Evolutionary conservation across 2,113 vertebrate genomes (phyloP).

Genomic region (Solea senegalensis): DNA sequence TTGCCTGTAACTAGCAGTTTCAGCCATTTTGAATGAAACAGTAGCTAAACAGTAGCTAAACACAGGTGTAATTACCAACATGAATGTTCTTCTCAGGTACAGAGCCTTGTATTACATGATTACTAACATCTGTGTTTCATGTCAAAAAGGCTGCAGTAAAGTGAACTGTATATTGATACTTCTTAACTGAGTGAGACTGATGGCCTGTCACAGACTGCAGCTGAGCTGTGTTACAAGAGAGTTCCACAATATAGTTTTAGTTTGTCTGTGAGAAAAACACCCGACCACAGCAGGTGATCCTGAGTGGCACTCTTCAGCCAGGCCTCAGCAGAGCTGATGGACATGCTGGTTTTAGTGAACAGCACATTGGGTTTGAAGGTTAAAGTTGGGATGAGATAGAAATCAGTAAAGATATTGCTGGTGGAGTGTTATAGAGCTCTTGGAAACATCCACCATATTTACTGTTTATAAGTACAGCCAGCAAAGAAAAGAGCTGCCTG

Average conservation of each 20-base stretch:
- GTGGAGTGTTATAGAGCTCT: too few relatives aligned
- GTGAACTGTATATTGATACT: neutral
- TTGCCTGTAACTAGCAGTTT: too few relatives aligned
- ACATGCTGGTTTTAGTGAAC: constrained; percentile 36
- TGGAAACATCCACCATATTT: too few relatives aligned
- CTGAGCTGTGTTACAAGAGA: constrained; percentile 37
- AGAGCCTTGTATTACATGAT: neutral
- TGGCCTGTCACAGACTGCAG: constrained; percentile 61
- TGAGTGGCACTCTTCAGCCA: constrained; percentile 77
- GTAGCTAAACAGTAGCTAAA: neutral
- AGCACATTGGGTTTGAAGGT: constrained; percentile 7
- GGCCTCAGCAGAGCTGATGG: constrained; percentile 13
- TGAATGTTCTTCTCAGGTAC: too few relatives aligned
- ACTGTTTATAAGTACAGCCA: too few relatives aligned
- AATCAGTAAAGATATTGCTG: too few relatives aligned
- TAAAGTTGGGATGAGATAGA: neutral
- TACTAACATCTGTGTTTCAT: neutral
- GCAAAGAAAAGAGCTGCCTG: too few relatives aligned
- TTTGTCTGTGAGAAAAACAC: constrained; percentile 74
- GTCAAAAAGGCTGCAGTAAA: neutral
- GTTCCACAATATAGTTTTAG: constrained; percentile 38
- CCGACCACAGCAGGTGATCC: constrained; percentile 80
- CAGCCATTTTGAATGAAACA: neutral
- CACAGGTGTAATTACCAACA: neutral
- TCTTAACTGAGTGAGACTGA: neutral